A percentile compares a stretch with the other conserved stretches of the same genome.
Evolutionary conservation across 2,888 invertebrate genomes (phyloP).

Genomic region (Eudasyphora cyanicolor): DNA sequence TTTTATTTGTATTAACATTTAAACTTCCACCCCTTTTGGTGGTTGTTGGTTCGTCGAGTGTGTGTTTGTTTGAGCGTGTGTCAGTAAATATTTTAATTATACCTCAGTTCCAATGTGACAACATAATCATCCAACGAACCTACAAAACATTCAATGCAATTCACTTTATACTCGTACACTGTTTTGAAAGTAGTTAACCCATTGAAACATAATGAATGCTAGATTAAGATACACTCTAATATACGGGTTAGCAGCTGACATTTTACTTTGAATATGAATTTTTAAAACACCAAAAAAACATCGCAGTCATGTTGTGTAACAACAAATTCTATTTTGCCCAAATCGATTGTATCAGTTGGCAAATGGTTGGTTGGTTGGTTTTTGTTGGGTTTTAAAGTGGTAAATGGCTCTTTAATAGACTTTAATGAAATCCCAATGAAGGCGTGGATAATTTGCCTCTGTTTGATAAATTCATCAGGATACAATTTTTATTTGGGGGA

Average conservation of each 20-base stretch:
- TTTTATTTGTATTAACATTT: conserved; percentile 38
- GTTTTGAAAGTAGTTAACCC: conserved; percentile 15
- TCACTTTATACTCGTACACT: conserved; percentile 22
- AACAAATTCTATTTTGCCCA: neutral
- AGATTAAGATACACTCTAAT: conserved; percentile 53
- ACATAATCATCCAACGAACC: conserved; percentile 44
- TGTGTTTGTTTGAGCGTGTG: conserved; percentile 27
- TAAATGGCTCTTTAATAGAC: neutral
- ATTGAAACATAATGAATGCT: too few relatives aligned
- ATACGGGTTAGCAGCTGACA: conserved; percentile 59
- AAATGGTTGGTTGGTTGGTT: neutral
- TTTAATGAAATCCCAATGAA: neutral
- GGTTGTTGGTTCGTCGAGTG: neutral
- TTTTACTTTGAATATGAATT: neutral
- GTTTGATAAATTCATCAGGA: neutral
- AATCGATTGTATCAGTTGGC: neutral
- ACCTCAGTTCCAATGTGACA: conserved; percentile 59
- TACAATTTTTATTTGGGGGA: too few relatives aligned
- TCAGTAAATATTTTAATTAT: conserved; percentile 60
- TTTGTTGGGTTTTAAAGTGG: neutral
- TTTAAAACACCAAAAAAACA: too few relatives aligned
- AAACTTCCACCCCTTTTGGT: conserved; percentile 51
- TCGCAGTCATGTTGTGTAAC: neutral
- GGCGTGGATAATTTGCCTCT: neutral
- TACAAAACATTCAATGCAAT: conserved; percentile 13